Base-by-base conservation (phyloP, 2,113 vertebrate genomes). In the Bufo bufo region DNA sequence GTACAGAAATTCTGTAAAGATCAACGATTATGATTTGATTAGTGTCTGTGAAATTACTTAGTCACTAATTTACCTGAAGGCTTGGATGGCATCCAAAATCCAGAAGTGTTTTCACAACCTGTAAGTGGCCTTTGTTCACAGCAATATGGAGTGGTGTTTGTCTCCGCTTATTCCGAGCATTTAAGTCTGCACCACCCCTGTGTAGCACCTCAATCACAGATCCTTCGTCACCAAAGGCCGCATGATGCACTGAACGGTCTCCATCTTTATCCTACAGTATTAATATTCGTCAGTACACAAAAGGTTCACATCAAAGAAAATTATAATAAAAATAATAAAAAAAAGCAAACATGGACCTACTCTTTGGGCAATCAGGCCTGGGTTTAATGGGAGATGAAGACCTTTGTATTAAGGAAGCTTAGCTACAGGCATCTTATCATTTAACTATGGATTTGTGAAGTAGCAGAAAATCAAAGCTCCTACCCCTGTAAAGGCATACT, bases 21-120 rank as follows among this genome's bases (percentile, higher is more conserved):
- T 9, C 5, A 52, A 52, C 52, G 2, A 52, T 52, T 52, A 52
- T 9, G 5, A 52, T 52, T 52, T 52, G 9, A 4, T 19, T 61
- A 61, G 20, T 65, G 61, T 65, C 9, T 65, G 5, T 2, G 0
- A 65, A 65, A 23, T 66, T 23, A 23, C 33, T 9, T 69, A 6
- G 56, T 14, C 9, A 20, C 4, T 14, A 65, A 77, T 43, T 91
- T 95, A 99, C 98, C 97, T 99, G 98, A 20, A 99, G 97, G 92
- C 98, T 99, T 43, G 98, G 98, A 90, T 99, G 98, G 92, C 98
- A 99, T 91, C 97, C 97, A 13, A 99, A 98, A 92, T 99, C 98
- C 91, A 99, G 91, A 85, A 99, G 92, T 8, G 98, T 99, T 94
- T 99, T 99, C 90, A 99, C 98, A 90, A 99, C 98, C 92, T 99